A percentile compares a stretch with the other conserved stretches of the same genome.
Evolutionary conservation across 2,113 vertebrate species (phyloP).

Genomic region (Melanocharis versteri): DNA sequence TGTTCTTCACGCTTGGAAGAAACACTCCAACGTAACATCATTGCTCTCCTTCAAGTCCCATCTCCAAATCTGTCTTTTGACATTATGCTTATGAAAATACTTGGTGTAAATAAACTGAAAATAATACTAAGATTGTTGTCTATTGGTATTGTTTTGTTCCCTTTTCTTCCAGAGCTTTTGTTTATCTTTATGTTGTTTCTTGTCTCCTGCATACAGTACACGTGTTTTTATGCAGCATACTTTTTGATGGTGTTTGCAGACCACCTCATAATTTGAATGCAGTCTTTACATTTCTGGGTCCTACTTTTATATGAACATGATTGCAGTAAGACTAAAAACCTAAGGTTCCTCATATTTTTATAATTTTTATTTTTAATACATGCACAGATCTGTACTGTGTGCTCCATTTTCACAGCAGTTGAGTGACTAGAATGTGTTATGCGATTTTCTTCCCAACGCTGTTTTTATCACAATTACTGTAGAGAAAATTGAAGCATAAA

Average conservation of each 20-base stretch:
- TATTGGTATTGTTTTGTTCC: background rate
- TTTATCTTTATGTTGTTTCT: background rate
- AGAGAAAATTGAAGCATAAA: background rate
- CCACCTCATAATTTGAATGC: background rate
- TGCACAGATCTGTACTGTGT: background rate
- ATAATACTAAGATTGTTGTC: background rate
- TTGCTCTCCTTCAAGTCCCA: background rate
- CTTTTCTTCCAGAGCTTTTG: background rate
- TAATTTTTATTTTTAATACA: background rate
- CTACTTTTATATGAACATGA: background rate
- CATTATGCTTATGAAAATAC: background rate
- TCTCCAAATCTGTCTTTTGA: conserved; percentile 4
- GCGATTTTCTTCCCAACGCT: background rate
- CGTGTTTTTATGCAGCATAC: background rate
- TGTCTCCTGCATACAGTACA: background rate
- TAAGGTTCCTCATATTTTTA: background rate
- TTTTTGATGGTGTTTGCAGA: background rate
- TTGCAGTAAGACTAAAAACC: background rate
- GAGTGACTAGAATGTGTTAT: background rate
- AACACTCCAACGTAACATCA: background rate
- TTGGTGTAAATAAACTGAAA: background rate
- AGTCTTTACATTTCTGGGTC: background rate
- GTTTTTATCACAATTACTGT: background rate
- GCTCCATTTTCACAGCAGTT: background rate
- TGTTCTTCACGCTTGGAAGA: background rate